Conservation (phyloP, 2,797 vertebrate species). For the Acanthopagrus latus region DNA sequence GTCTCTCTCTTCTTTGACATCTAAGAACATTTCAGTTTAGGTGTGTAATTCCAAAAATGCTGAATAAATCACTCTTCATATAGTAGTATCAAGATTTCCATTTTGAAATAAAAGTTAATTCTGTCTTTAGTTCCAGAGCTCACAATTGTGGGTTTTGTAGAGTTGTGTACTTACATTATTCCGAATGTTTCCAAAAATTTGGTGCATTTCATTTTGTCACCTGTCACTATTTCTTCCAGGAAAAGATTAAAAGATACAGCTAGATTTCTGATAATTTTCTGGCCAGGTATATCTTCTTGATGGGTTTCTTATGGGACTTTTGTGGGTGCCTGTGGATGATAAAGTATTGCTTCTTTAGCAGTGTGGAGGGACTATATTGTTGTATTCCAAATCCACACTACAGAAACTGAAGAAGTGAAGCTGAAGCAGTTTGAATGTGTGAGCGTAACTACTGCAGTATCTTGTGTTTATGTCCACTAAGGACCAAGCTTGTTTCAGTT, state of each 20-base stretch:
- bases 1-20: constrained; percentile 35
- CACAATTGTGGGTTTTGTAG: not conserved
- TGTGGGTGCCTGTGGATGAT: too few relatives aligned
- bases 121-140: not conserved
- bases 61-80: constrained; percentile 20
- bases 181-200: too few relatives aligned
- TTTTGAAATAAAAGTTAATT: not conserved
- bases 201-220: too few relatives aligned
- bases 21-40: constrained; percentile 4
- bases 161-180: too few relatives aligned
- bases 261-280: too few relatives aligned
- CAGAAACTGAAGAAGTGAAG: not conserved
- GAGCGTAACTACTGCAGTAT: not conserved
- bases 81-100: constrained; percentile 7
- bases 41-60: constrained; percentile 1
- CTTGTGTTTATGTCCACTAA: not conserved
- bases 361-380: not conserved
- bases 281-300: too few relatives aligned
- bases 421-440: not conserved
- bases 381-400: not conserved
- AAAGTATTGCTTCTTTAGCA: not conserved
- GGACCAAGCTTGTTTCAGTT: not conserved
- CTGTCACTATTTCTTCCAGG: too few relatives aligned
- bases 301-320: too few relatives aligned
- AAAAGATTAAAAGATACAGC: too few relatives aligned